Conservation (phyloP, 2,113 vertebrate species). For the human (Homo sapiens) region GRCh38 chr6:7322501-7323000, state of each 20-base stretch:
- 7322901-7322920: neutral
- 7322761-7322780: neutral
- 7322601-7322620: neutral
- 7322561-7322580: neutral
- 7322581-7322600: neutral
- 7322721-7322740: neutral
- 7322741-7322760: neutral
- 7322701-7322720: neutral
- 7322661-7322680: neutral
- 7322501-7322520: neutral
- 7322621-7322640: neutral
- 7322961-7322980: neutral
- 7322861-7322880: neutral
- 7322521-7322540: neutral
- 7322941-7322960: neutral
- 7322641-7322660: neutral
- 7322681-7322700: neutral
- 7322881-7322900: neutral
- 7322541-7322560: neutral
- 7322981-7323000: neutral
- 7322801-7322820: neutral
- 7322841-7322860: neutral
- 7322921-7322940: neutral
- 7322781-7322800: neutral
- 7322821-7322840: neutral